Evolutionary conservation across 1,140 invertebrate species (phyloP).

Genomic region (Aphelenchoides avenae): DNA sequence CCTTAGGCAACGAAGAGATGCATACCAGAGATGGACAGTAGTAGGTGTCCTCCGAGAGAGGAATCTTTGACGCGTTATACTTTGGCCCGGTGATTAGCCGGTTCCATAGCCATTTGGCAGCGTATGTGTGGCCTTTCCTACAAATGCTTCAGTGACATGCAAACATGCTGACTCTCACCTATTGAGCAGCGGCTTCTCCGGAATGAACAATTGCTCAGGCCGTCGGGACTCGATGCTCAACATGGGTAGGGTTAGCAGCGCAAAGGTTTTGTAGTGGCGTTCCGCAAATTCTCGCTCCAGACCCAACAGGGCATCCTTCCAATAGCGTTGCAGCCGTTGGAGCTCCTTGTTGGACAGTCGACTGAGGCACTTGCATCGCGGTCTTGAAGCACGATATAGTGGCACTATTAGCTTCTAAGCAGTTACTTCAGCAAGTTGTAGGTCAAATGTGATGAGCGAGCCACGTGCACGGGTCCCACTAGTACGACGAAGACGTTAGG

Average conservation of each 20-base stretch:
- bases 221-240: constrained; percentile 46
- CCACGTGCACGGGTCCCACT: constrained; percentile 52
- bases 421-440: constrained; percentile 54
- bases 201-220: constrained; percentile 48
- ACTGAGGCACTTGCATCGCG: constrained; percentile 39
- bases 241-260: constrained; percentile 35
- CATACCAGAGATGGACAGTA: constrained; percentile 45
- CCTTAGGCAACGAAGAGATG: no score
- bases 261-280: constrained; percentile 46
- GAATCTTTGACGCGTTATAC: constrained; percentile 42
- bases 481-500: constrained; percentile 48
- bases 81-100: constrained; percentile 46
- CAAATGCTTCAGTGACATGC: constrained; percentile 8
- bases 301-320: constrained; percentile 21
- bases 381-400: constrained; percentile 11
- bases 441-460: constrained; percentile 42
- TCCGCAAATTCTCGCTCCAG: constrained; percentile 45
- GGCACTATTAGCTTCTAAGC: background rate
- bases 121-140: constrained; percentile 51
- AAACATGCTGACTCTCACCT: constrained; percentile 14
- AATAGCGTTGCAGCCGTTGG: constrained; percentile 34
- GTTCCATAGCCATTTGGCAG: constrained; percentile 54
- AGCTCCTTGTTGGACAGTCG: constrained; percentile 37
- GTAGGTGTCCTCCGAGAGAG: constrained; percentile 46
- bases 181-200: constrained; percentile 41